Evolutionary conservation across 2,888 invertebrate species (phyloP), one percentile per base, ranked within the genome.

Genomic region (Trissoscelio sp.): DNA sequence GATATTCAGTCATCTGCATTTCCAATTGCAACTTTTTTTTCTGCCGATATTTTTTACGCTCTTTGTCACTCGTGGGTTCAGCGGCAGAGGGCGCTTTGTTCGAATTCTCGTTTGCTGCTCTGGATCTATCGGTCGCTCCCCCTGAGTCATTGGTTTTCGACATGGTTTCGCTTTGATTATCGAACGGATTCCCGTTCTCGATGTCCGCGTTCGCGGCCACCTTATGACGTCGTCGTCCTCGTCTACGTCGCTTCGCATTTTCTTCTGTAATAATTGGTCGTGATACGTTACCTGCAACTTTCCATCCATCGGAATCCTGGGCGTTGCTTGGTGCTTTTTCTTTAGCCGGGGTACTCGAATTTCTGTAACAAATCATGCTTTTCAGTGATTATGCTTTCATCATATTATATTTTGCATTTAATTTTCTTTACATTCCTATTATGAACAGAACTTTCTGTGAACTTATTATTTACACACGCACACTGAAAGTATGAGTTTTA

Each of bases 221-320:
- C 18, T 60, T 14, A 12, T 5, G 5, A 7, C 16, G 20, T 39
- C 9, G 34, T 34, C 18, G 22, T 18, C 44, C 12, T 39, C 24
- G 24, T 53, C 28, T 58, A 1, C 22, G 1, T 34, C 5, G 34
- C 20, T 28, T 55, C 9, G 16, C 0, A 18, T 28, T 16, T 37
- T 70, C 53, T 46, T 48, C 37, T 37, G 20, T 72, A 51, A 28
- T 44, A 60, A 48, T 73, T 62, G 53, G 20, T 58, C 48, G 46
- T 58, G 58, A 58, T 73, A 72, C 73, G 42, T 73, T 89, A 91
- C 90, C 90, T 89, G 87, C 89, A 53, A 87, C 79, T 83, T 88
- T 85, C 90, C 90, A 90, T 31, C 86, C 87, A 22, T 87, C 87
- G 18, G 86, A 83, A 46, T 82, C 83, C 46, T 82, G 62, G 14